Evolutionary conservation across 1,140 invertebrate genomes (phyloP), one percentile per base, ranked within the genome.

Genomic region (Spodoptera litura): DNA sequence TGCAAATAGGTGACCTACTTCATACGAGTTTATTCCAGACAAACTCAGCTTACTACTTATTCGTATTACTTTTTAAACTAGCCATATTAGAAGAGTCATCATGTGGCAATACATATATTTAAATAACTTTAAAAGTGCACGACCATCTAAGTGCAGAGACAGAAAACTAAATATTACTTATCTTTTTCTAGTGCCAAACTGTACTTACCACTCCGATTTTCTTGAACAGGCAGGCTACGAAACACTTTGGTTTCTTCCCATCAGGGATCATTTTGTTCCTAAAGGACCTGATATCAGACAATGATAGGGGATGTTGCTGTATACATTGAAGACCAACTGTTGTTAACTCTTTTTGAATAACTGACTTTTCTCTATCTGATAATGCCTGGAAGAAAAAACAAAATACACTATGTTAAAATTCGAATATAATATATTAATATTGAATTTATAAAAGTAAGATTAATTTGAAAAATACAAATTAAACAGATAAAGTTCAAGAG

Each of bases 341-440:
- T 9, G 85, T 25, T 5, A 91, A 53, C 10, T 79, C 81, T 0
- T 80, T 70, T 53, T 85, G 81, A 4, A 93, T 87, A 8, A 74
- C 82, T 5, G 79, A 74, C 31, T 83, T 87, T n/a, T 90, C 87
- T 5, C 79, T 82, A 13, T 85, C 82, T 0, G 78, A 80, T 12
- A 90, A 44, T 8, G 86, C 88, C 91, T 93, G 84, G 10, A 89
- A 64, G 4, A n/a, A 25, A 59, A 8, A n/a, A 25, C 27, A 15
- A 3, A 10, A 44, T 20, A 20, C 13, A 15, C 2, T 2, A 38
- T 3, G 9, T 6, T 38, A 56, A 31, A 31, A 4, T 31, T 31
- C 31, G 4, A 31, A 31, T 31, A 31, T 31, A 20, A 20, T 20
- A 20, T 20, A 20, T 20, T 20, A 20, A 20, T 20, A 20, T 20